A percentile compares a stretch with the other conserved stretches of the same genome.
These are phyloP conservation scores for Augochlora pura DNA, from an alignment of 1,140 invertebrate species.

Conservation along the genomic window DNA sequence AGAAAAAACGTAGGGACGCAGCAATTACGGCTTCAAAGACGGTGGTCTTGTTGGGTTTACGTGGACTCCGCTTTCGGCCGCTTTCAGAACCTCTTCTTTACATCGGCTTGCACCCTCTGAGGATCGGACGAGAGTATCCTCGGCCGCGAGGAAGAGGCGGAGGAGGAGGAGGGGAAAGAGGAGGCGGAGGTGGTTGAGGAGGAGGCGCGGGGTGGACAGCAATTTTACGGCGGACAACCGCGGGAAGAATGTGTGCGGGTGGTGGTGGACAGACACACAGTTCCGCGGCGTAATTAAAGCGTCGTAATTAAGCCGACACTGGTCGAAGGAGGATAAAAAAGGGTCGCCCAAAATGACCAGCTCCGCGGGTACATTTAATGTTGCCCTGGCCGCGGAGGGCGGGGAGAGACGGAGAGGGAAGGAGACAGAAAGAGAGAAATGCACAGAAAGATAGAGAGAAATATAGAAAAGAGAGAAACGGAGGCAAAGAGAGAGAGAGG, in stretches of 20 bases:
- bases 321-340: slow-evolving; percentile 21
- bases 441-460: not conserved
- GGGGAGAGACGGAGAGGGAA: not conserved
- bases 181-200: too few relatives aligned
- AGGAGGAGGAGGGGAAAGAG: too few relatives aligned
- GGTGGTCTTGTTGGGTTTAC: not conserved
- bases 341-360: slow-evolving; percentile 23
- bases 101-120: not conserved
- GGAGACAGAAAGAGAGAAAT: not conserved
- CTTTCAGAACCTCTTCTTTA: not conserved
- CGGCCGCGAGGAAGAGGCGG: too few relatives aligned
- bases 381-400: not conserved
- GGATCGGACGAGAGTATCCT: slow-evolving; percentile 13
- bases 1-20: slow-evolving; percentile 12
- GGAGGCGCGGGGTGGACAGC: slow-evolving; percentile 2
- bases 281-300: slow-evolving; percentile 50
- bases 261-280: not conserved
- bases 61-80: not conserved
- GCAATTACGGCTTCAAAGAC: slow-evolving; percentile 21
- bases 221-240: slow-evolving; percentile 29
- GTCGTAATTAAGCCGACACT: slow-evolving; percentile 53
- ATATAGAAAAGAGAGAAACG: too few relatives aligned
- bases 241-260: not conserved
- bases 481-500: too few relatives aligned
- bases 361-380: slow-evolving; percentile 1